Evolutionary conservation across 2,113 vertebrate genomes (phyloP), one percentile per base, ranked within the genome.

Genomic region (Podarcis raffonei): DNA sequence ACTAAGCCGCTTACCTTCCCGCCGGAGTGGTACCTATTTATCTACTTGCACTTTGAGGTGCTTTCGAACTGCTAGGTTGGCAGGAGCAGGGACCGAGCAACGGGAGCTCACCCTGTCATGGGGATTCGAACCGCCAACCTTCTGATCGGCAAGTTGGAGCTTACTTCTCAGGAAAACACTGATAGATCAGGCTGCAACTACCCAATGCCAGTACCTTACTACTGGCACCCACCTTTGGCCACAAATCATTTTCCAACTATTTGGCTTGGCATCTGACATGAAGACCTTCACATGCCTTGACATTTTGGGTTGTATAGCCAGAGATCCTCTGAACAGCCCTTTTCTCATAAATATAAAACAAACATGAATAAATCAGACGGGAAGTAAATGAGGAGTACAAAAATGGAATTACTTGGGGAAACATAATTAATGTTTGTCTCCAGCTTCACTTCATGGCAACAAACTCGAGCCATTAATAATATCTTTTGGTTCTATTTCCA

Each of bases 401-500:
- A 53, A 81, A 25, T 39, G 42, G 77, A 79, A 80, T 80, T 80
- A 87, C n/a, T 76, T 75, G 62, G 71, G 85, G 42, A 81, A 62
- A 27, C 32, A 76, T 85, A 75, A 81, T 37, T 39, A 69, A 59
- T 65, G 32, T 81, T 81, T 81, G 25, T 81, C 69, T 87, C 48
- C 32, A 71, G 48, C 66, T 35, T 30, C 57, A 68, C 68, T 87
- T 87, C 79, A 81, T 57, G 85, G 65, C 68, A 87, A 69, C 30
- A 15, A 69, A 57, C 23, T 37, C 2, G 32, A 8, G 9, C 48
- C 66, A 72, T 87, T 81, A 32, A 72, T 81, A 48, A 81, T 27
- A 18, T 72, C 15, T 81, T 72, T 87, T 37, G 66, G 48, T 72
- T 87, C 80, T 53, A 81, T 87, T 87, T 87, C 78, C 66, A 81